Conservation (phyloP, 2,888 invertebrate genomes). For the Pristionchus japonicus region DNA sequence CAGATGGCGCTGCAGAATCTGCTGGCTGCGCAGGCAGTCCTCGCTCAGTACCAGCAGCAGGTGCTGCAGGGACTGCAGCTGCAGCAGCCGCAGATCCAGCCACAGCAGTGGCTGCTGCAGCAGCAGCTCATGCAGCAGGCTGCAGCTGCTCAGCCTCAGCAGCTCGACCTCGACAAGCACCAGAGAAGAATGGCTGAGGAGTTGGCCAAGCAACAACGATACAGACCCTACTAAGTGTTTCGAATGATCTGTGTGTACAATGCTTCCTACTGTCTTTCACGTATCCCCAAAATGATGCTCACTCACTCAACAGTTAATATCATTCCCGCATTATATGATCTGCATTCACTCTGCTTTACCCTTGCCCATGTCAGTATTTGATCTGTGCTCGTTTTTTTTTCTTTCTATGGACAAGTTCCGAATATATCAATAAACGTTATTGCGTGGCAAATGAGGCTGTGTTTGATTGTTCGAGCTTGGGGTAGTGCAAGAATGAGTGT, state of each 20-base stretch:
- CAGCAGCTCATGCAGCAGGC: background rate
- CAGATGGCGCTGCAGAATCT: conserved; percentile 10
- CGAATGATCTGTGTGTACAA: background rate
- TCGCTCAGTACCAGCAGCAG: background rate
- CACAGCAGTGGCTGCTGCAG: background rate
- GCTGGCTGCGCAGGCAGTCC: background rate
- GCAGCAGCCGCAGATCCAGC: background rate
- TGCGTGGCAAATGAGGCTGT: background rate
- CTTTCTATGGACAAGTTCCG: background rate
- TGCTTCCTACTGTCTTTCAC: background rate
- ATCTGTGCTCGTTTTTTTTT: background rate
- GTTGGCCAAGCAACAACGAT: background rate
- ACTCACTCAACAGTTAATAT: too few relatives aligned
- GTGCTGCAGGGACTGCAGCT: too few relatives aligned
- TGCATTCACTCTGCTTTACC: background rate
- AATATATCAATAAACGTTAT: conserved; percentile 1
- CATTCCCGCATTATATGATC: background rate
- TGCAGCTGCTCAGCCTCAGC: background rate
- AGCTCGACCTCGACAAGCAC: background rate
- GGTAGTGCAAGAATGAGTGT: background rate
- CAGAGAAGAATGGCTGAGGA: conserved; percentile 16
- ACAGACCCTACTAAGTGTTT: background rate
- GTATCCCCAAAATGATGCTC: background rate
- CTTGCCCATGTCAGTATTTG: conserved; percentile 2
- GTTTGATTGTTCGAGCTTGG: background rate